These are phyloP conservation scores for Hystrix cristata DNA, from an alignment of 2,113 vertebrate genomes.

Conservation along the genomic window DNA sequence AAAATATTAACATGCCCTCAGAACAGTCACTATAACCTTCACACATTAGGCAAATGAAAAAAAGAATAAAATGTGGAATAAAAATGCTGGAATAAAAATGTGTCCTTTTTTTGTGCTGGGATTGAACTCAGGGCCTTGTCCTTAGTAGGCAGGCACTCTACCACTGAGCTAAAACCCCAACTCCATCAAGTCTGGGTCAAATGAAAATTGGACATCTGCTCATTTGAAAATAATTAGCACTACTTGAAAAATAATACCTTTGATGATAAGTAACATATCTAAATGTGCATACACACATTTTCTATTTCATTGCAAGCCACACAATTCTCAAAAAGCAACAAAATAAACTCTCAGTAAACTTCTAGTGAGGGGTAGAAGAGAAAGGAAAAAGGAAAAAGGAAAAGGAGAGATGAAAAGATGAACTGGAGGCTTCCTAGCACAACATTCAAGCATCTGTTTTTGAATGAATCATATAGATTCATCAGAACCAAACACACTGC, in stretches of 20 bases:
- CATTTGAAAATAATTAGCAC: slow-evolving; percentile 24
- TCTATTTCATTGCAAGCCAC: background rate
- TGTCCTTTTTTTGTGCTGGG: too few species aligned
- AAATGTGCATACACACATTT: too few species aligned
- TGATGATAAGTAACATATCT: background rate
- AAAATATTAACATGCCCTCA: slow-evolving; percentile 54
- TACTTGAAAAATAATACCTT: background rate
- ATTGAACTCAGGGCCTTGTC: too few species aligned
- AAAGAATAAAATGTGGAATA: background rate
- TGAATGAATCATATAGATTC: background rate
- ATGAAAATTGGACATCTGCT: background rate
- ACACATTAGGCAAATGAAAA: slow-evolving; percentile 34
- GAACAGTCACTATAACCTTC: background rate
- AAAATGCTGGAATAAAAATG: background rate
- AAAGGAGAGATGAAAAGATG: background rate
- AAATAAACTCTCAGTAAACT: background rate
- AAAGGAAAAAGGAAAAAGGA: background rate
- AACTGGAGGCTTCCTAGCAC: background rate
- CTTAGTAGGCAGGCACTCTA: too few species aligned
- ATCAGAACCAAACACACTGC: background rate
- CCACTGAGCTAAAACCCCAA: too few species aligned
- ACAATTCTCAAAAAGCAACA: background rate
- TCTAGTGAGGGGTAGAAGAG: background rate
- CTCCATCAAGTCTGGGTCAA: slow-evolving; percentile 2
- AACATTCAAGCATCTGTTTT: slow-evolving; percentile 3